Base-by-base conservation (phyloP, 2,888 invertebrate genomes). In the Pediacus dermestoides region DNA sequence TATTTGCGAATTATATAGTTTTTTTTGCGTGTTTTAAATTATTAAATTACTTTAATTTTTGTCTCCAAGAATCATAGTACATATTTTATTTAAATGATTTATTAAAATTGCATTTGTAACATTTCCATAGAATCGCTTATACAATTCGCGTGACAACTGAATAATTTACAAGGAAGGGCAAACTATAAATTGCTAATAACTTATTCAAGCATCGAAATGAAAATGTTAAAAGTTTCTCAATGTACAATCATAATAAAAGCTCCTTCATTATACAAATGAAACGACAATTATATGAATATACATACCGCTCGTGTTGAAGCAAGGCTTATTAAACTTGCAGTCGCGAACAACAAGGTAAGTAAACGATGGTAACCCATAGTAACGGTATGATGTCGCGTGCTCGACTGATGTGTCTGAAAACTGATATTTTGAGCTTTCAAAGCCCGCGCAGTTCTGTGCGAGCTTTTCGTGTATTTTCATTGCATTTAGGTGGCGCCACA, bases 261-360 rank as follows among this genome's bases (percentile, higher is more conserved):
- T 18, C 6, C 21, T 18, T n/a, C 6, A 18, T 18, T 18, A 18
- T n/a, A 18, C 21, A 7, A 18, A 18, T 18, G 6, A 18, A 18
- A 18, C 6, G 21, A 6, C 21, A 18, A 18, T 18, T 18, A 18
- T 18, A 18, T 18, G n/a, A 43, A 40, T 16, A 39, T 48, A 50
- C 52, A 25, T 48, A 52, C 52, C 46, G 48, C 52, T 39, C 52
- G 32, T 16, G 44, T 39, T 21, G 46, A 38, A 26, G 39, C 43
- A 1, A 44, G 26, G 11, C 30, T 23, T 25, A 50, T 34, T 12
- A 48, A 28, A 28, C 4, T 28, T 13, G 28, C 28, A 28, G 44
- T 34, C 46, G 40, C 50, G 46, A 44, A 39, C 27, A 43, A 32
- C 18, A 45, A 18, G 16, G 40, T 22, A n/a, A 22, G 10, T 25